A percentile compares a stretch with the other conserved stretches of the same genome.
phyloP scores from a whole-genome alignment of 2,797 vertebrate genomes.

The Morelia viridis region DNA sequence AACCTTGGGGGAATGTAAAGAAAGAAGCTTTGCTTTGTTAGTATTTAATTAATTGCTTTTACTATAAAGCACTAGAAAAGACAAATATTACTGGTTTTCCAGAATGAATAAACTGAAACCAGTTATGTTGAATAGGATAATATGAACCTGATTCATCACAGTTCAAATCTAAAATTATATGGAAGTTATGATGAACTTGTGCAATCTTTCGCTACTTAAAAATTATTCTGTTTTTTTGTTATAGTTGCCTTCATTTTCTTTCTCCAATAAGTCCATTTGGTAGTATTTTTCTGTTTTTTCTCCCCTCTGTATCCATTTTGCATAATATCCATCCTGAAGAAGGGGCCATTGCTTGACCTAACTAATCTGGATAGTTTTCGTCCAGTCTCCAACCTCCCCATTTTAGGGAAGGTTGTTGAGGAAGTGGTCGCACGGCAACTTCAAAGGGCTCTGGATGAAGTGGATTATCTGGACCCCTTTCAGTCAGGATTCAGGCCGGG shows the following conservation, averaged over 20 bases:
- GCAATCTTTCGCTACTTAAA: neutral
- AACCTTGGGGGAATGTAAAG: neutral
- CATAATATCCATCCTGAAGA: neutral
- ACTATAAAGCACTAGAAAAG: neutral
- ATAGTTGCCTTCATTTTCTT: neutral
- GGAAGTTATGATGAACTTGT: neutral
- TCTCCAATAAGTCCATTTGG: neutral
- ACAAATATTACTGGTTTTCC: neutral
- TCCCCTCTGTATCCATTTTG: neutral
- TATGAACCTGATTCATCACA: neutral
- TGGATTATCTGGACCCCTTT: too few relatives aligned
- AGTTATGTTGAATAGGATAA: neutral
- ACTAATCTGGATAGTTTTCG: too few relatives aligned
- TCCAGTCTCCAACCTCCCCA: too few relatives aligned
- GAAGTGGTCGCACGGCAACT: too few relatives aligned
- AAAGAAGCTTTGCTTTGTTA: neutral
- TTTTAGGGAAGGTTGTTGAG: too few relatives aligned
- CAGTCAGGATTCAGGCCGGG: too few relatives aligned
- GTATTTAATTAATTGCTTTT: neutral
- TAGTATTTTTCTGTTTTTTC: neutral
- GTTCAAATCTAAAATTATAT: neutral
- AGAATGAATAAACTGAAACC: neutral
- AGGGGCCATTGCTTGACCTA: neutral
- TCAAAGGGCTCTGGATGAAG: too few relatives aligned
- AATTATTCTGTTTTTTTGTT: neutral